Evolutionary conservation across 1,140 invertebrate species (phyloP).

Genomic region (Paraescarpia echinospica): DNA sequence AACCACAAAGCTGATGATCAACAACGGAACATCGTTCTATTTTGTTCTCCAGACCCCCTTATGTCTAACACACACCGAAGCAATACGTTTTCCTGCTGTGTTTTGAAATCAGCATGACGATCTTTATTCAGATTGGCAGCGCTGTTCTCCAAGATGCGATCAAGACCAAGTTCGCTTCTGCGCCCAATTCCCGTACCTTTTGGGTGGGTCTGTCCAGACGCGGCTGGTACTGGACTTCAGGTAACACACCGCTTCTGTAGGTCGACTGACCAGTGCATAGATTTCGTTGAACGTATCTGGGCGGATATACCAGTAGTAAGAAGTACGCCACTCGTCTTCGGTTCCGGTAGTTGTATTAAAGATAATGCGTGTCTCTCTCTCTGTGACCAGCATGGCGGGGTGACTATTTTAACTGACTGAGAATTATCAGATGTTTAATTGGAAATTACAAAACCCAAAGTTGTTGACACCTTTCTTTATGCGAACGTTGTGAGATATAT

Average conservation of each 20-base stretch:
- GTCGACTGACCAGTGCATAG: too few species aligned
- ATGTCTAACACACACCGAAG: neutral
- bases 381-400: too few species aligned
- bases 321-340: too few species aligned
- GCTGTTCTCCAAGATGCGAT: neutral
- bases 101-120: neutral
- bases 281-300: neutral
- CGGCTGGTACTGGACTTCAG: neutral
- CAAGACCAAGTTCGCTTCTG: neutral
- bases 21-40: neutral
- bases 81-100: neutral
- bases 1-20: neutral
- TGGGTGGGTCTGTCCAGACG: neutral
- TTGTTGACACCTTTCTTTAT: too few species aligned
- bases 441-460: too few species aligned
- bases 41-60: neutral
- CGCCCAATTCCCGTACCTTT: neutral
- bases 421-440: too few species aligned
- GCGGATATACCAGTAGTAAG: too few species aligned
- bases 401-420: too few species aligned
- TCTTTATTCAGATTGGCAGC: neutral
- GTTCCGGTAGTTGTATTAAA: too few species aligned
- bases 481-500: too few species aligned
- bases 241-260: neutral
- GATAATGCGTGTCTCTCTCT: too few species aligned